Percentiles rank a stretch among this genome's conserved stretches.
phyloP scores from a whole-genome alignment of 1,140 invertebrate species.

The Camponotus vicinus region DNA sequence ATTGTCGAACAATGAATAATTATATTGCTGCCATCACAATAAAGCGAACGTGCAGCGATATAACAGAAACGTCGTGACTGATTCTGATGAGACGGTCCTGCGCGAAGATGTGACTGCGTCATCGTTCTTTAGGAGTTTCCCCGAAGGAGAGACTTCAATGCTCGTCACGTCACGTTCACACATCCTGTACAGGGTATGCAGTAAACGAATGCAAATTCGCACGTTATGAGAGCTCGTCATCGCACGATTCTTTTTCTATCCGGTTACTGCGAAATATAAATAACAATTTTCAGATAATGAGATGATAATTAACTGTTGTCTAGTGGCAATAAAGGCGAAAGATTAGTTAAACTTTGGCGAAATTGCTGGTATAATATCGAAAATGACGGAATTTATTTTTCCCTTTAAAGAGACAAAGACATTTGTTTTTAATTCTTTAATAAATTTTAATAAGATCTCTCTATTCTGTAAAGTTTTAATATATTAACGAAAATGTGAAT shows the following conservation, averaged over 20 bases:
- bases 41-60: neutral
- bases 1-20: slow-evolving; percentile 60
- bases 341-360: no score
- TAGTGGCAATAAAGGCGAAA: neutral
- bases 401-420: neutral
- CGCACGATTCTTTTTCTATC: neutral
- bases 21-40: slow-evolving; percentile 33
- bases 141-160: slow-evolving; percentile 26
- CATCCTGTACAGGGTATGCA: slow-evolving; percentile 35
- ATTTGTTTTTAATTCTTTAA: neutral
- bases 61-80: slow-evolving; percentile 21
- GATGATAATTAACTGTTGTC: neutral
- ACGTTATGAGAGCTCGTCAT: neutral
- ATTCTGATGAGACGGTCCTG: slow-evolving; percentile 34
- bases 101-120: slow-evolving; percentile 53
- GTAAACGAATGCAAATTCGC: neutral
- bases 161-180: slow-evolving; percentile 55
- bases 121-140: slow-evolving; percentile 69
- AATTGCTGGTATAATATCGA: neutral
- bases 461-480: no score
- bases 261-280: neutral
- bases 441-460: no score
- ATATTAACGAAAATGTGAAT: no score
- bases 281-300: no score
- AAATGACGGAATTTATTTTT: neutral